Percentiles rank a stretch among this genome's conserved stretches.
These are phyloP conservation scores for Zaprionus ornatus DNA, from an alignment of 1,140 invertebrate species.

Conservation along the genomic window DNA sequence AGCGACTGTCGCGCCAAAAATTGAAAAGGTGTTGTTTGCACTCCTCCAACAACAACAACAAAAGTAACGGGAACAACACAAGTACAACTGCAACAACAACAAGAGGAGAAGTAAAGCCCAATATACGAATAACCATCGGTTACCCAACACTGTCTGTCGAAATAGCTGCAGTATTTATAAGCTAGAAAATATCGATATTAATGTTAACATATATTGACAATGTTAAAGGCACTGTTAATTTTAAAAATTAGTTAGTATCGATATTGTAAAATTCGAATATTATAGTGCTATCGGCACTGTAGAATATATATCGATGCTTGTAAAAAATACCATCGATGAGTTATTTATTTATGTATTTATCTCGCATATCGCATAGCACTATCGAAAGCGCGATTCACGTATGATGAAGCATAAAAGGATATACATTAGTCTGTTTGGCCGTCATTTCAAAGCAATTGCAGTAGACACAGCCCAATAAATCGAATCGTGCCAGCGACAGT, in stretches of 20 bases:
- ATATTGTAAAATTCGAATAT: background rate
- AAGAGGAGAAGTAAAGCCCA: background rate
- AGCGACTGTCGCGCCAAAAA: conserved; percentile 50
- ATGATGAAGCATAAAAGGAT: too few relatives aligned
- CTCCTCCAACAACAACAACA: conserved; percentile 6
- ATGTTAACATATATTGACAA: too few relatives aligned
- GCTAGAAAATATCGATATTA: background rate
- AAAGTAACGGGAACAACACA: conserved; percentile 1
- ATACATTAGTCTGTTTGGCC: background rate
- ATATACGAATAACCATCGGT: background rate
- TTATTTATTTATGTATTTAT: too few relatives aligned
- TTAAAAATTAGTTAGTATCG: background rate
- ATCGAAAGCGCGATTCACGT: too few relatives aligned
- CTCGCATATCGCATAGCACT: background rate
- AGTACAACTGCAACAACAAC: conserved; percentile 6
- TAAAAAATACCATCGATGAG: background rate
- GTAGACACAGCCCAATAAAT: background rate
- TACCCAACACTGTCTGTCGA: too few relatives aligned
- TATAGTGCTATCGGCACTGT: too few relatives aligned
- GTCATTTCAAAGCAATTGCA: background rate
- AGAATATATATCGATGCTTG: too few relatives aligned
- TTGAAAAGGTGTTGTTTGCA: conserved; percentile 61
- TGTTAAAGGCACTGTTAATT: too few relatives aligned
- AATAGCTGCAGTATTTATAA: background rate
- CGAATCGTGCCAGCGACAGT: background rate